Conservation (phyloP, 2,888 invertebrate species). For the Sussaba pulchella region DNA sequence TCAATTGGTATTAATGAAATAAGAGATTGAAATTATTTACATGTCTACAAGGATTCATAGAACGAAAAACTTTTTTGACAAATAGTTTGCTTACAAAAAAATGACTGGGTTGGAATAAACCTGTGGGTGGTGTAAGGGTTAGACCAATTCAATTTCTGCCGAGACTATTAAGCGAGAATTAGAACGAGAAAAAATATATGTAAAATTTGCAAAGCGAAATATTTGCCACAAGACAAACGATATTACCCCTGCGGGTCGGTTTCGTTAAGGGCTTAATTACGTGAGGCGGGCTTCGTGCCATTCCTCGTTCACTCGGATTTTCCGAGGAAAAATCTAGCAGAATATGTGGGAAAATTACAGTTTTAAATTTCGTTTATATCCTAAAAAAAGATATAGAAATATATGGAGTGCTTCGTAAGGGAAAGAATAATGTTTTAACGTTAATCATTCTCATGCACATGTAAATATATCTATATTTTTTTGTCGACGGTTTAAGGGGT, state of each 20-base stretch:
- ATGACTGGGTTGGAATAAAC: too few species aligned
- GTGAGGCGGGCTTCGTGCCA: background rate
- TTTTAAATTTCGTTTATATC: background rate
- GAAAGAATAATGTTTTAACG: background rate
- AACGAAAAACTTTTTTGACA: too few species aligned
- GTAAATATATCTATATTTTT: background rate
- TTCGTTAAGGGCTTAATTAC: slow-evolving; percentile 51
- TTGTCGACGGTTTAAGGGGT: background rate
- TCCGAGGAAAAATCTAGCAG: background rate
- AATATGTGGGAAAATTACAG: slow-evolving; percentile 20
- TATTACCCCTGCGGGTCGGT: slow-evolving; percentile 39
- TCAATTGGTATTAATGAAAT: too few species aligned
- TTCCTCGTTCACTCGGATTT: background rate
- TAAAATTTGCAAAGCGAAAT: slow-evolving; percentile 18
- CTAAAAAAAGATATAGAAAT: background rate
- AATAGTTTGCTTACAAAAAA: too few species aligned
- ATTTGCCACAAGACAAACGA: slow-evolving; percentile 43
- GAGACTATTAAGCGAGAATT: too few species aligned
- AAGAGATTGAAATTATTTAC: too few species aligned
- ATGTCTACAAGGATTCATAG: too few species aligned
- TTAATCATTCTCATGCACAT: slow-evolving; percentile 4
- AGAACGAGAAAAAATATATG: slow-evolving; percentile 6
- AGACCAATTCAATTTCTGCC: too few species aligned
- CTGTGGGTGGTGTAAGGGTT: too few species aligned
- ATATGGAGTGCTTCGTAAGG: too few species aligned